Evolutionary conservation across 2,113 vertebrate species (phyloP), one percentile per base, ranked within the genome.

Genomic region (Thalassarche chlororhynchos): DNA sequence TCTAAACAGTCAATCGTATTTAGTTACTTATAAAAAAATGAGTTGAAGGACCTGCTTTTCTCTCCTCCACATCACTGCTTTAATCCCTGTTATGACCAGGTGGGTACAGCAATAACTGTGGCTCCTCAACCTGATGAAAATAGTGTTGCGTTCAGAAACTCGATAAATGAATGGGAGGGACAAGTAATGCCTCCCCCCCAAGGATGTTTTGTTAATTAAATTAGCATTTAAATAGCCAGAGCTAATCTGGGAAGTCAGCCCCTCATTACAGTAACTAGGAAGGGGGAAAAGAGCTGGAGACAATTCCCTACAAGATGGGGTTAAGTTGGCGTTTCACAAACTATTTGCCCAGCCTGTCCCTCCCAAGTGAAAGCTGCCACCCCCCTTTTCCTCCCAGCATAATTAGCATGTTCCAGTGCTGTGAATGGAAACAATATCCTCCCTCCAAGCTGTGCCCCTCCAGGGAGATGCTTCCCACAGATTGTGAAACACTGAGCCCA

Each of bases 361-460:
- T 91, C 91, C 78, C 89, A 71, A 95, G 84, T 52, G 93, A 96
- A 96, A 95, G 94, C 93, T 95, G 93, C 77, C 91, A 34, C 46
- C 75, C 13, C 14, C 46, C 17, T 51, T 81, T 95, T 36, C 87
- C 93, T 91, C 91, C 84, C 91, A 1, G 74, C 34, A 65, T 95
- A 96, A 97, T 97, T 93, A 95, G 95, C 91, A 7, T 94, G 95
- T 93, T 91, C 91, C 91, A 90, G 78, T 4, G 36, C 91, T 79
- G 74, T 95, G 96, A 97, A 97, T 94, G 97, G 93, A 96, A 97
- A 97, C 96, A 97, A 97, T 95, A 96, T 96, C 97, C 93, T 95
- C 89, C 87, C 91, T 96, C 91, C 84, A 5, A 94, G 91, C 96
- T 89, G 91, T 89, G 94, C 91, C 96, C 91, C 96, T 96, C 97